A percentile compares a stretch with the other conserved stretches of the same genome.
Conservation (phyloP, 37 sponge, comb jelly and placozoan genomes). For the Bolinopsis microptera region DNA sequence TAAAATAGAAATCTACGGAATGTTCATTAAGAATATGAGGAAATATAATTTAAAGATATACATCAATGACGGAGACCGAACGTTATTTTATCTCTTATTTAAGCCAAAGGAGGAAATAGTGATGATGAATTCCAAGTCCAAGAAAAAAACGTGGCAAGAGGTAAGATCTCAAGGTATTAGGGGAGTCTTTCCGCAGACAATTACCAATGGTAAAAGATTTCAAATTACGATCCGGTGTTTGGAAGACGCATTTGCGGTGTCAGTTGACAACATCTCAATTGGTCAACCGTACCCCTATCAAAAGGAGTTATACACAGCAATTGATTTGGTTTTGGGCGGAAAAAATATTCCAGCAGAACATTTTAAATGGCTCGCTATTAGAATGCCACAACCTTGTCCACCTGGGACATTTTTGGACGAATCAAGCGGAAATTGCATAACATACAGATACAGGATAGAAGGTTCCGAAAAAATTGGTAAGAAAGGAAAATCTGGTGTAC, state of each 20-base stretch:
- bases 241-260: not conserved
- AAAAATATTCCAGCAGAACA: not conserved
- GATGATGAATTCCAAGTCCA: not conserved
- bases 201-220: not conserved
- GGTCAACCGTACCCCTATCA: not conserved
- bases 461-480: too few species aligned
- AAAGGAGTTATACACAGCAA: not conserved
- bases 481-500: too few species aligned
- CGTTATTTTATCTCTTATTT: not conserved
- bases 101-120: not conserved
- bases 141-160: not conserved
- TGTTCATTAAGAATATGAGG: not conserved
- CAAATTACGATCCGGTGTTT: not conserved
- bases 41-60: not conserved
- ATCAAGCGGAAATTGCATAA: not conserved
- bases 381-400: not conserved
- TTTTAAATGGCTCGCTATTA: not conserved
- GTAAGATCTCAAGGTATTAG: not conserved
- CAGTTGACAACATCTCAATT: not conserved
- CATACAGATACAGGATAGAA: not conserved
- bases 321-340: not conserved
- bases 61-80: not conserved
- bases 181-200: not conserved
- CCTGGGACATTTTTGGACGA: not conserved
- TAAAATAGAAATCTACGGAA: not conserved